Percentiles rank a stretch among this genome's conserved stretches.
These are phyloP conservation scores for Loxodonta africana DNA, from an alignment of 2,113 vertebrate genomes.

Conservation along the genomic window DNA sequence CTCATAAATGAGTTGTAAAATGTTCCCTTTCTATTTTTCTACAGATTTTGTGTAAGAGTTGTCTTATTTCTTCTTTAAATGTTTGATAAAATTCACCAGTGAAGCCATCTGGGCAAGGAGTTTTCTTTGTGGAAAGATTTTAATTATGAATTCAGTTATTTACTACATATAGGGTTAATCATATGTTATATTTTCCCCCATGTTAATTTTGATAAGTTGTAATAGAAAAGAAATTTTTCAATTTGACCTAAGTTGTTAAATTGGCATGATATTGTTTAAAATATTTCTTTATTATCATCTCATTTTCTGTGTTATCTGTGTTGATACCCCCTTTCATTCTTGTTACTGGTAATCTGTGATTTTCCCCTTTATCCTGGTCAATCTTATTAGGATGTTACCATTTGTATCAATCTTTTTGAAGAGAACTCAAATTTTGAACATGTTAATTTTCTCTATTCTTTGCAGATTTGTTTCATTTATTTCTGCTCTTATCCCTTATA, in stretches of 20 bases:
- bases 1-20: not conserved
- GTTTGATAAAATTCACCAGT: not conserved
- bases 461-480: not conserved
- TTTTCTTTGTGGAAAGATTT: not conserved
- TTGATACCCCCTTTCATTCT: not conserved
- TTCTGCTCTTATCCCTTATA: too few relatives aligned
- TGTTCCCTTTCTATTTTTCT: not conserved
- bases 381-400: not conserved
- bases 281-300: conserved; percentile 5
- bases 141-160: not conserved
- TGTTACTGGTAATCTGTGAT: not conserved
- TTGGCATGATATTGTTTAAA: not conserved
- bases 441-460: conserved; percentile 8
- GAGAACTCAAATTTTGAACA: not conserved
- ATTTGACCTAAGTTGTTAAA: not conserved
- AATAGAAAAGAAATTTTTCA: not conserved
- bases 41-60: not conserved
- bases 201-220: not conserved
- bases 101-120: not conserved
- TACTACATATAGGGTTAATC: not conserved
- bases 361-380: not conserved
- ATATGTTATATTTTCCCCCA: not conserved
- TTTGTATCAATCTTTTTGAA: not conserved
- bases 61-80: not conserved
- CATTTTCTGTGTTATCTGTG: not conserved